Conservation (phyloP, 2,113 vertebrate species). For the Centropus unirufus region DNA sequence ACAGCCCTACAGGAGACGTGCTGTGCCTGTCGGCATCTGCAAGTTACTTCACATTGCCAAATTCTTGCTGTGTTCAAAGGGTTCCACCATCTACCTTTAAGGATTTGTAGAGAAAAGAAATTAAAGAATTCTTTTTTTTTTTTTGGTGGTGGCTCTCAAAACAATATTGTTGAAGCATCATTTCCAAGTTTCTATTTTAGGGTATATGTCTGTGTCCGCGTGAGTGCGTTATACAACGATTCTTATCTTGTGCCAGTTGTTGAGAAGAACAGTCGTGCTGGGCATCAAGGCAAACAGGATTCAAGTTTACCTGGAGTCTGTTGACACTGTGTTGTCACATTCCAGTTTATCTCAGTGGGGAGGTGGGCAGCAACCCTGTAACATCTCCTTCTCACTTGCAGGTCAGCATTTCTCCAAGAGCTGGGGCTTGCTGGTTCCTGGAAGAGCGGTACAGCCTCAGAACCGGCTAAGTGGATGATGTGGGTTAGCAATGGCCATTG, state of each 20-base stretch:
- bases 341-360: background rate
- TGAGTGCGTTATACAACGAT: background rate
- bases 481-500: background rate
- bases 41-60: background rate
- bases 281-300: background rate
- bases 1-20: background rate
- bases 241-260: background rate
- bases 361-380: background rate
- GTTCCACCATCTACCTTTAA: background rate
- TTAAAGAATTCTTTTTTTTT: background rate
- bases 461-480: background rate
- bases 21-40: background rate
- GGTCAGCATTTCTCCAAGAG: background rate
- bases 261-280: background rate
- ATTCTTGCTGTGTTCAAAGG: background rate
- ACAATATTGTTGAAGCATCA: background rate
- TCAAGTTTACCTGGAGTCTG: background rate
- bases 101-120: background rate
- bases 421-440: background rate
- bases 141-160: background rate
- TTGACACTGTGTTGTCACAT: fast-evolving
- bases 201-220: background rate
- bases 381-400: background rate
- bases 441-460: background rate
- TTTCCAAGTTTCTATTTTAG: background rate